These are phyloP conservation scores for Lepidochrysops patricia DNA, from an alignment of 2,888 invertebrate species.

Conservation along the genomic window DNA sequence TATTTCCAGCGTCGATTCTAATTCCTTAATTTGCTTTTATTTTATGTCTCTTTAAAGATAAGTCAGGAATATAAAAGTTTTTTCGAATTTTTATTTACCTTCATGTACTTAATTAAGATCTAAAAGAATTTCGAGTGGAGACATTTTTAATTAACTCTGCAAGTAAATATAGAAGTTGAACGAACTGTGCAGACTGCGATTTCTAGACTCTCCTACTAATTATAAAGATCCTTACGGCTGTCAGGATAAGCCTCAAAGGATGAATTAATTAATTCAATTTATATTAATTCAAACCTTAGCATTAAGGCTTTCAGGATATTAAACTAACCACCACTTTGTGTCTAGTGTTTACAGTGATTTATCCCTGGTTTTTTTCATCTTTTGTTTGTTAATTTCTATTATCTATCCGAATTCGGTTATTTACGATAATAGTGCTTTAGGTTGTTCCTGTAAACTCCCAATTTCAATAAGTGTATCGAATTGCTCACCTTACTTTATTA, in stretches of 20 bases:
- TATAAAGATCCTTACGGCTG: neutral
- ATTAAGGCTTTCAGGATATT: too few species aligned
- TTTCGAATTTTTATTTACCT: too few species aligned
- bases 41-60: neutral
- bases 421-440: too few species aligned
- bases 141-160: neutral
- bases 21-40: neutral
- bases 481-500: slow-evolving; percentile 55
- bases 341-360: too few species aligned
- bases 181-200: neutral
- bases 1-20: neutral
- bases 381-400: too few species aligned
- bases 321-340: too few species aligned
- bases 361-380: too few species aligned
- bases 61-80: neutral
- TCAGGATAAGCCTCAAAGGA: neutral
- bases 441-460: too few species aligned
- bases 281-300: neutral
- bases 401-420: too few species aligned
- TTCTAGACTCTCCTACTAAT: neutral
- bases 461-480: too few species aligned
- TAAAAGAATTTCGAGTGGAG: neutral
- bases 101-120: neutral
- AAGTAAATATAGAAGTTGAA: neutral
- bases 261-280: neutral